Percentiles rank a stretch among this genome's conserved stretches.
phyloP scores from a whole-genome alignment of 2,888 invertebrate species.

The Colletes collaris region DNA sequence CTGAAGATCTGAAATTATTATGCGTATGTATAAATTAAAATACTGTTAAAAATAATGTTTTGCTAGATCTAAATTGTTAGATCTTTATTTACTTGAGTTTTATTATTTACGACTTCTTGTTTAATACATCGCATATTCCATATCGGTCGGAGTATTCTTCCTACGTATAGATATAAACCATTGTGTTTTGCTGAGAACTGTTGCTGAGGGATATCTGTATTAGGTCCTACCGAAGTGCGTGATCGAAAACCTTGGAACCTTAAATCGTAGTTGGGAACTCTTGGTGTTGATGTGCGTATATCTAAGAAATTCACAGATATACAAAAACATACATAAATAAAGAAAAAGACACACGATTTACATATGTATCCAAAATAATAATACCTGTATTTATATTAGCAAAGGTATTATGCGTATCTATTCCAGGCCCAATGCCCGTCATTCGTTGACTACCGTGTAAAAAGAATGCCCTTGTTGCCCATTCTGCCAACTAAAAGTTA shows the following conservation, averaged over 20 bases:
- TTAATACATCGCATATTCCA: conserved; percentile 93
- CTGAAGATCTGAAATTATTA: conserved; percentile 71
- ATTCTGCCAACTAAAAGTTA: conserved; percentile 86
- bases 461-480: conserved; percentile 96
- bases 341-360: background rate
- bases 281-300: conserved; percentile 79
- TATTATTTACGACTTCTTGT: conserved; percentile 79
- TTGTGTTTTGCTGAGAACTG: conserved; percentile 93
- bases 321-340: conserved; percentile 2
- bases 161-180: conserved; percentile 95
- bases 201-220: conserved; percentile 73
- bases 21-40: background rate
- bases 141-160: conserved; percentile 93
- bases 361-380: background rate
- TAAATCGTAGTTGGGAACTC: conserved; percentile 72
- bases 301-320: conserved; percentile 57
- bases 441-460: conserved; percentile 92
- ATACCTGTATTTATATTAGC: conserved; percentile 67
- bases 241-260: conserved; percentile 64
- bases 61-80: too few species aligned
- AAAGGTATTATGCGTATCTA: conserved; percentile 72
- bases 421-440: conserved; percentile 57
- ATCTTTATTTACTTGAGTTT: conserved; percentile 67
- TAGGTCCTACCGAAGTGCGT: conserved; percentile 70
- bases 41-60: too few species aligned